phyloP scores from a whole-genome alignment of 2,888 invertebrate genomes.

The Hyalella azteca region DNA sequence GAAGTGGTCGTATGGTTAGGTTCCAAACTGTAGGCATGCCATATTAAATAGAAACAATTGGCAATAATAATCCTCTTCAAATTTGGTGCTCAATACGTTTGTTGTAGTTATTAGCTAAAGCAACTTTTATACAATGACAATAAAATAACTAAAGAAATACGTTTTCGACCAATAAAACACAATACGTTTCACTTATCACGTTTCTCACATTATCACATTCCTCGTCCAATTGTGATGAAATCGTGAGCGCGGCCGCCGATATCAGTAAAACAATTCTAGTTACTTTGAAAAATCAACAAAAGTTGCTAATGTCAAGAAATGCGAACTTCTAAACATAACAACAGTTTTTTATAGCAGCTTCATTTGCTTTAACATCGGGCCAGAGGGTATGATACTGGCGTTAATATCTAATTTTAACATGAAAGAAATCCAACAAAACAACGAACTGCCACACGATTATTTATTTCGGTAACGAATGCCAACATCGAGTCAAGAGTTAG shows the following conservation, averaged over 20 bases:
- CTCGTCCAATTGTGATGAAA: too few species aligned
- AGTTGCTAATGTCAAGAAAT: background rate
- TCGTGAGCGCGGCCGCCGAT: too few species aligned
- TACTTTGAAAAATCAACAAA: background rate
- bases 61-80: too few species aligned
- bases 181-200: too few species aligned
- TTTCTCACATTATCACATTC: too few species aligned
- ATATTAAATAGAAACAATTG: too few species aligned
- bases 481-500: too few species aligned
- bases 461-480: too few species aligned
- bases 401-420: constrained; percentile 2
- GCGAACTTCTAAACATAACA: background rate
- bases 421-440: constrained; percentile 17
- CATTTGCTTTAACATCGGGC: background rate
- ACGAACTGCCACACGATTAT: background rate
- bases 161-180: background rate
- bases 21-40: too few species aligned
- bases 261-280: background rate
- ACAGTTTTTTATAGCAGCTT: constrained; percentile 12
- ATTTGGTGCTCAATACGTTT: background rate
- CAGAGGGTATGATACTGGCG: background rate
- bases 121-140: constrained; percentile 24
- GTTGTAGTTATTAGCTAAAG: constrained; percentile 11
- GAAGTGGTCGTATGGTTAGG: too few species aligned
- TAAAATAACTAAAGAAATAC: background rate